Percentiles rank a stretch among this genome's conserved stretches.
These are phyloP conservation scores for Crotophaga sulcirostris DNA, from an alignment of 2,113 vertebrate genomes.

Conservation along the genomic window DNA sequence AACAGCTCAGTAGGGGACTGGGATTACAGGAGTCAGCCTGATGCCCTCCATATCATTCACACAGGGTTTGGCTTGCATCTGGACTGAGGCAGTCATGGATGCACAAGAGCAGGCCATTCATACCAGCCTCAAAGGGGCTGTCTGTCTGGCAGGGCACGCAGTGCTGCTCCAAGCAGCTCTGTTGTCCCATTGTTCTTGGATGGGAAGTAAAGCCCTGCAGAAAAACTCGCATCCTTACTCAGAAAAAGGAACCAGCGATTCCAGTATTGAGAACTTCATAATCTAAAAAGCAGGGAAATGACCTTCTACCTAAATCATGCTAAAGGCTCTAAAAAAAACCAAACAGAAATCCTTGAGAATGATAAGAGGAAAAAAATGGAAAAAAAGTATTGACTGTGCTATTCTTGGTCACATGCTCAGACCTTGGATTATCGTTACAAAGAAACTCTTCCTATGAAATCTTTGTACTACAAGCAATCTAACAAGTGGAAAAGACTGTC, in stretches of 20 bases:
- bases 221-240: neutral
- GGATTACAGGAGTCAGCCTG: neutral
- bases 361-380: neutral
- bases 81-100: neutral
- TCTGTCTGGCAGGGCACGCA: neutral
- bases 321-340: neutral
- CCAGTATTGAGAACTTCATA: neutral
- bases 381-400: neutral
- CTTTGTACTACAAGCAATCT: neutral
- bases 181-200: neutral
- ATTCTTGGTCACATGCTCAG: neutral
- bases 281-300: neutral
- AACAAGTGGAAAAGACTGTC: neutral
- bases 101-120: slow-evolving; percentile 17
- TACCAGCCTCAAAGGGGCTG: neutral
- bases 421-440: neutral
- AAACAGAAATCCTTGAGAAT: neutral
- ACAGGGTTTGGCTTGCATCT: neutral
- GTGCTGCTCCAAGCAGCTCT: neutral
- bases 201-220: neutral
- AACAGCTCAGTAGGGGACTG: neutral
- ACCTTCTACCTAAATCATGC: neutral
- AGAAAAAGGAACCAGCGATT: neutral
- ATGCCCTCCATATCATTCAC: neutral
- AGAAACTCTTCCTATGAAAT: neutral